Base-by-base conservation (phyloP, 2,888 invertebrate genomes). In the Drosophila flavopinicola region DNA sequence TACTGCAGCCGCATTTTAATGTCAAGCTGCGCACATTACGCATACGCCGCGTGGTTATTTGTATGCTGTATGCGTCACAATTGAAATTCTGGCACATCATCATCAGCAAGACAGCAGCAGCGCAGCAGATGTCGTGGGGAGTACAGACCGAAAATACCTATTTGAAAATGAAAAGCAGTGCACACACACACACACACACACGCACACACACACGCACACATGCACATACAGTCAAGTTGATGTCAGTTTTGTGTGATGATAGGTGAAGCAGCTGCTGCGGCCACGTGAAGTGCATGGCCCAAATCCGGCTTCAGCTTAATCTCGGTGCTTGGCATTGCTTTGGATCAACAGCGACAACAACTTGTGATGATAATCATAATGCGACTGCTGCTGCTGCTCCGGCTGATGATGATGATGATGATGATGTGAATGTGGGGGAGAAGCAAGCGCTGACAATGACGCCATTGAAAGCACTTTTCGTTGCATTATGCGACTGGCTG, bases 381-480 rank as follows among this genome's bases (percentile, higher is more conserved):
- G 53, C 20, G 30, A 38, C 51, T 58, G 59, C 35, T 32, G 54
- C 52, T 53, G 58, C 42, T 54, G 60, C 56, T 53, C n/a, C n/a
- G 2, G 58, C 57, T 61, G 65, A 63, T 58, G 58, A 59, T 49
- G 75, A 70, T 33, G 73, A 59, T 64, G 59, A 60, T 54, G 72
- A 47, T 44, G 47, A 48, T 56, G 47, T 42, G 45, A 61, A 59
- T 25, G 45, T 33, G 47, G 39, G 35, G 57, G 13, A 65, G 30
- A 66, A 74, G 39, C 20, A 20, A 58, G 51, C 69, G 72, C 73
- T 83, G 84, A 80, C 80, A 80, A 80, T 84, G 75, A 75, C 58
- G 80, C 63, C 75, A 80, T 80, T 79, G 77, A 83, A 84, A 80
- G 80, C 73, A 70, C 80, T 80, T 83, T 78, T 75, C 66, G 61